Conservation (phyloP, 92 coral and sea anemone species). For the Muricea muricata region DNA sequence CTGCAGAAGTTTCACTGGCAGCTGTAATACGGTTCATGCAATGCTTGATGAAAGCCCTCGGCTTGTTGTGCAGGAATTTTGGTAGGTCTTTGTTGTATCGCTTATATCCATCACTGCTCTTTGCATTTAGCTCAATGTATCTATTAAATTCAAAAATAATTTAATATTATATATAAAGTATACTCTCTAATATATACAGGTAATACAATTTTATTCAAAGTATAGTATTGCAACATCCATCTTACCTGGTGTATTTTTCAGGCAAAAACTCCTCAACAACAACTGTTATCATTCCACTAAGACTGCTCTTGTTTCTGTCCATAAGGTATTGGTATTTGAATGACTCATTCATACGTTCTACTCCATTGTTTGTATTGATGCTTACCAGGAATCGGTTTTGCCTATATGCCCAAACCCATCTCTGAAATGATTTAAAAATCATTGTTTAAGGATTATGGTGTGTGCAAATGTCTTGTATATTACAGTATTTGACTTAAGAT, state of each 20-base stretch:
- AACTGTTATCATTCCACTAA: slow-evolving; percentile 62
- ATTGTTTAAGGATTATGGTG: no score
- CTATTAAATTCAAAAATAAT: no score
- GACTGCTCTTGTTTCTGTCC: slow-evolving; percentile 55
- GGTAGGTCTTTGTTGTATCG: no score
- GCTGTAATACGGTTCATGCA: slow-evolving; percentile 41
- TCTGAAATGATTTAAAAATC: no score
- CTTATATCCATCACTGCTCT: no score
- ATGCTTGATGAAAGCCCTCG: slow-evolving; percentile 36
- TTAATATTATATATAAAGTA: no score
- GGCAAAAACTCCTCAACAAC: slow-evolving; percentile 58
- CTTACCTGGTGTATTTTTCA: slow-evolving; percentile 59
- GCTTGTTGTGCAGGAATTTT: slow-evolving; percentile 41
- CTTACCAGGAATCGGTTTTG: slow-evolving; percentile 61
- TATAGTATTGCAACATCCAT: not conserved
- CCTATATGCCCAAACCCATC: slow-evolving; percentile 76
- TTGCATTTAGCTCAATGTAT: no score
- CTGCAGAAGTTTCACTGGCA: slow-evolving; percentile 18
- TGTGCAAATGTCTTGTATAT: no score
- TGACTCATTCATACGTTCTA: slow-evolving; percentile 63
- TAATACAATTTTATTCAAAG: no score
- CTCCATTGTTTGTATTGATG: slow-evolving; percentile 75
- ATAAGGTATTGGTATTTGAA: slow-evolving; percentile 68
- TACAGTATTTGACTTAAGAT: no score
- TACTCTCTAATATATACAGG: no score